phyloP scores from a whole-genome alignment of 92 coral and sea anemone genomes.

The Nematostella vectensis region DNA sequence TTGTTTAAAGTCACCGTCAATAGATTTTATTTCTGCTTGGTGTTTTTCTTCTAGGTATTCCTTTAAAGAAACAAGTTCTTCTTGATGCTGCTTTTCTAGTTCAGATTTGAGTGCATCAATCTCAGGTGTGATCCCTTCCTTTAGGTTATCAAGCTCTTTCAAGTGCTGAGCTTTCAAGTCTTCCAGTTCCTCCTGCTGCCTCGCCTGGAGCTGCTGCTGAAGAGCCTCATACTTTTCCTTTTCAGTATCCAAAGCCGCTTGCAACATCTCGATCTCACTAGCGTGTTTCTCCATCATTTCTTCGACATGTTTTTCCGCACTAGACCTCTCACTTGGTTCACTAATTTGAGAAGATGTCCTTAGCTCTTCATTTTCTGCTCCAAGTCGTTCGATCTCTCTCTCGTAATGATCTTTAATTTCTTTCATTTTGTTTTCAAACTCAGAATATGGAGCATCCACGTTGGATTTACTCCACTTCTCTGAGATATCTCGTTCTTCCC shows the following conservation, averaged over 20 bases:
- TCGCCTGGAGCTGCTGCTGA: conserved; percentile 12
- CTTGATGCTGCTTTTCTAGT: conserved; percentile 61
- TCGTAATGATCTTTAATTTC: conserved; percentile 72
- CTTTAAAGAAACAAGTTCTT: conserved; percentile 42
- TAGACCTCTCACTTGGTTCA: conserved; percentile 9
- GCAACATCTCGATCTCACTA: conserved; percentile 43
- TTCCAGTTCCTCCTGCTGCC: conserved; percentile 44
- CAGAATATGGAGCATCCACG: conserved; percentile 17
- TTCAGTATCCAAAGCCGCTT: conserved; percentile 41
- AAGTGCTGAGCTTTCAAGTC: conserved; percentile 44
- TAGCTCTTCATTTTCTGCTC: conserved; percentile 12
- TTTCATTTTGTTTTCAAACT: conserved; percentile 59
- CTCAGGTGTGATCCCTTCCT: conserved; percentile 54
- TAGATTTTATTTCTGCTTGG: conserved; percentile 52
- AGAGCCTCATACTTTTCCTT: conserved; percentile 27
- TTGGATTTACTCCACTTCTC: conserved; percentile 48
- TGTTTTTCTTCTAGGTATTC: conserved; percentile 57
- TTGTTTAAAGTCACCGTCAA: conserved; percentile 46
- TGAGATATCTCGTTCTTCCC: conserved; percentile 56
- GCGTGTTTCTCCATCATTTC: conserved; percentile 73
- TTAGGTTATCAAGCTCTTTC: conserved; percentile 60
- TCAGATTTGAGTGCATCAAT: conserved; percentile 42
- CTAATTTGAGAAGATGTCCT: conserved; percentile 2
- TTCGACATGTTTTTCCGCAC: conserved; percentile 45
- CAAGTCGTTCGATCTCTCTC: conserved; percentile 32